phyloP scores from a whole-genome alignment of 2,113 vertebrate species.

The Microtus oregoni region DNA sequence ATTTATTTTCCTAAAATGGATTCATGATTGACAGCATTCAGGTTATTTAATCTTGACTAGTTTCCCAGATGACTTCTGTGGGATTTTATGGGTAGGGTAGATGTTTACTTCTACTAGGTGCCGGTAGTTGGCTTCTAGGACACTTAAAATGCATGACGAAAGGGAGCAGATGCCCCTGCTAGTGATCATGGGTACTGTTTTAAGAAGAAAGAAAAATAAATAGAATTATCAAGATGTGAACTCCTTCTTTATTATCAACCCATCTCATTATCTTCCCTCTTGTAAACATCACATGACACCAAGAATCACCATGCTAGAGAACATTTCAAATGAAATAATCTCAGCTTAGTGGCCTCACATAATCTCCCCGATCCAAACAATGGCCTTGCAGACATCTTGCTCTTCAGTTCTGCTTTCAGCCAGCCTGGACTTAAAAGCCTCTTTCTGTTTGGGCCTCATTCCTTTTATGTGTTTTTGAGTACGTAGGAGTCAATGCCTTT shows the following conservation, averaged over 20 bases:
- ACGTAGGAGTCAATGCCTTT: not conserved
- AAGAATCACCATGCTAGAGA: constrained; percentile 7
- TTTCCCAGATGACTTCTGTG: not conserved
- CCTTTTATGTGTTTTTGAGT: not conserved
- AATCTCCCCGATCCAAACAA: not conserved
- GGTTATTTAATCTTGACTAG: constrained; percentile 5
- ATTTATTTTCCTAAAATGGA: constrained; percentile 21
- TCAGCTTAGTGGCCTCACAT: not conserved
- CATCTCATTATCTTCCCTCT: constrained; percentile 24
- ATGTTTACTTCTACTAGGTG: not conserved
- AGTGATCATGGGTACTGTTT: not conserved
- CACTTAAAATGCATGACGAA: not conserved
- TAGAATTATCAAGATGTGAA: constrained; percentile 31
- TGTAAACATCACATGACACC: not conserved
- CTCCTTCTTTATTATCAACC: not conserved
- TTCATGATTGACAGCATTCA: not conserved
- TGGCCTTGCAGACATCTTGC: not conserved
- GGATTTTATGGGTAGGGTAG: not conserved
- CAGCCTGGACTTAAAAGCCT: not conserved
- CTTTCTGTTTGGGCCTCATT: not conserved
- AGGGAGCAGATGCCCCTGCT: not conserved
- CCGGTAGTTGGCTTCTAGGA: not conserved
- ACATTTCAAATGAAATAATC: not conserved
- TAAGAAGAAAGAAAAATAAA: constrained; percentile 17
- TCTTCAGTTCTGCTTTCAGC: not conserved